Evolutionary conservation across 2,797 vertebrate genomes (phyloP).

Genomic region (Crenuchus spilurus): DNA sequence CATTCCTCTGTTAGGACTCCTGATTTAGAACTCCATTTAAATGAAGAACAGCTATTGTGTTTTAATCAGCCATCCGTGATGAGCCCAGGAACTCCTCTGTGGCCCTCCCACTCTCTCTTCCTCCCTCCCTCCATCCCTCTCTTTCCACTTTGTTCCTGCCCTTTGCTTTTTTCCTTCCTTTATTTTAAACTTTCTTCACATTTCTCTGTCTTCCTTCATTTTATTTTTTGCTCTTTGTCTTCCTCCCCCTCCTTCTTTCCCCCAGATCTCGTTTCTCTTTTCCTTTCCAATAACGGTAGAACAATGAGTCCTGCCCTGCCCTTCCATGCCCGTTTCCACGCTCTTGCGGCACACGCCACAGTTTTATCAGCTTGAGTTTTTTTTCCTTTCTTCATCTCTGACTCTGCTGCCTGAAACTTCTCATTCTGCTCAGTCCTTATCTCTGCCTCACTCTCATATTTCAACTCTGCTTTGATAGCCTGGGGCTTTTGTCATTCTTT

Average conservation of each 20-base stretch:
- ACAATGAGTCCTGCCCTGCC: conserved; percentile 61
- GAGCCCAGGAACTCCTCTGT: conserved; percentile 65
- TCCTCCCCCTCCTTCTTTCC: conserved; percentile 48
- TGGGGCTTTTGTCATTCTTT: conserved; percentile 51
- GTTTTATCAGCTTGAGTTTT: conserved; percentile 27
- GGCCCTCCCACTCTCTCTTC: conserved; percentile 24
- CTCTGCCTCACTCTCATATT: conserved; percentile 38
- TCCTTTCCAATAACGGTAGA: conserved; percentile 63
- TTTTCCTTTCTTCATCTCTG: conserved; percentile 56
- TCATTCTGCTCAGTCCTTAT: conserved; percentile 33
- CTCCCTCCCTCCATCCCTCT: conserved; percentile 18
- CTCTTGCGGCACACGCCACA: background rate
- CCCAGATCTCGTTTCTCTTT: conserved; percentile 38
- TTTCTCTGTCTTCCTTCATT: background rate
- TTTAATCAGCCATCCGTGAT: conserved; percentile 75
- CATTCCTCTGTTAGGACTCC: conserved; percentile 43
- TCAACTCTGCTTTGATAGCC: conserved; percentile 46
- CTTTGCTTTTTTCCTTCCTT: background rate
- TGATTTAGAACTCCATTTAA: conserved; percentile 79
- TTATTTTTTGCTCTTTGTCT: background rate
- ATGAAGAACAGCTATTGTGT: conserved; percentile 76
- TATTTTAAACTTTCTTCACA: background rate
- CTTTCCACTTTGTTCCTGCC: conserved; percentile 19
- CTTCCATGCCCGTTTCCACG: conserved; percentile 16
- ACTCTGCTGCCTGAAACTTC: conserved; percentile 46